These are phyloP conservation scores for Lycodopsis pacificus DNA, from an alignment of 2,797 vertebrate genomes.

Conservation along the genomic window DNA sequence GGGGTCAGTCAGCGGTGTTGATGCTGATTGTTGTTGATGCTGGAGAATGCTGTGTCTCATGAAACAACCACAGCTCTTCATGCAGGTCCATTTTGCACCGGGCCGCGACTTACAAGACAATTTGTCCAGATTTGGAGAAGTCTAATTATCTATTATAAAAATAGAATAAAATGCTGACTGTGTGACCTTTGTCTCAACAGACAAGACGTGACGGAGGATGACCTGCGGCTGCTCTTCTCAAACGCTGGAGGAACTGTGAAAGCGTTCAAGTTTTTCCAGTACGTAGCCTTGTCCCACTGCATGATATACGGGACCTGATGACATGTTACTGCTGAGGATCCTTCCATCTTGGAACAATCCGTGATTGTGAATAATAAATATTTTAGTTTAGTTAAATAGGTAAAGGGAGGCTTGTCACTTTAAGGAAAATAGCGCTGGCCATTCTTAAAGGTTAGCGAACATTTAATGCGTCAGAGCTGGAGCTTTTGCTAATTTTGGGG, in stretches of 20 bases:
- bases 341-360: not conserved
- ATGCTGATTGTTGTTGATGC: not conserved
- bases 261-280: constrained; percentile 99
- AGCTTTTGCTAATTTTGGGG: not conserved
- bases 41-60: not conserved
- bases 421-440: no score
- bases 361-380: no score
- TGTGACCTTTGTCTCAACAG: constrained; percentile 75
- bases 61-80: no score
- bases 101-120: no score
- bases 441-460: no score
- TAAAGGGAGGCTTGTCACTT: no score
- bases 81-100: no score
- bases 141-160: not conserved
- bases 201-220: constrained; percentile 94
- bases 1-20: not conserved
- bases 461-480: no score
- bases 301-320: not conserved
- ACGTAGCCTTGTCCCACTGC: constrained; percentile 69
- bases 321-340: not conserved
- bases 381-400: no score
- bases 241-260: constrained; percentile 97
- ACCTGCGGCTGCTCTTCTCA: constrained; percentile 93
- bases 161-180: not conserved
- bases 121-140: not conserved